Base-by-base conservation (phyloP, 2,113 vertebrate genomes). In the Istiophorus platypterus region DNA sequence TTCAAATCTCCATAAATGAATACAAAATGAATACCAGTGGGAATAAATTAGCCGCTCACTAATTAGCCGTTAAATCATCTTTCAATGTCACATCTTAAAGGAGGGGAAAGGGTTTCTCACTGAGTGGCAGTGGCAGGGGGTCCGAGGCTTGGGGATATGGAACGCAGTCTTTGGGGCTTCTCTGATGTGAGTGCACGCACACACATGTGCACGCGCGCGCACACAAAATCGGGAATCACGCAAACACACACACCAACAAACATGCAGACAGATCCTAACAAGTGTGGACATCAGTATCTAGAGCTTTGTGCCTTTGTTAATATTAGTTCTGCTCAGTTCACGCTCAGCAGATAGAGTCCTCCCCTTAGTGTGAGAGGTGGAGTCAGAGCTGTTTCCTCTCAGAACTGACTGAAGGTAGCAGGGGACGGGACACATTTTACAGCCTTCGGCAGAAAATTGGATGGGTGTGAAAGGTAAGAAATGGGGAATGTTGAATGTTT, bases 1-100 rank as follows among this genome's bases (percentile, higher is more conserved):
- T 91, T 92, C 86, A 90, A 89, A 94, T 92, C 81, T 90, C 82
- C 89, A 94, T 92, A 92, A 92, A 93, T 93, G 74, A 92, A 92
- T 88, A 87, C 59, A 85, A 87, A 93, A 92, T 92, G 86, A 93
- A 92, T 81, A 87, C 85, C 73, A 72, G 84, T 79, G 87, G 84
- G 91, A 92, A 95, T 93, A 92, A 93, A 94, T 95, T 94, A 94
- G 86, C 92, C 39, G 37, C 81, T 84, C 70, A 49, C 80, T 94
- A 93, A 95, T 94, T 93, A 91, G 82, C 79, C 34, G 72, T 87
- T 87, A 88, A 93, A 77, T 88, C 86, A 90, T 89, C 82, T 88
- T 87, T 81, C 82, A 91, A 90, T 91, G 91, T 83, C 79, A 86
- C 66, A 72, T 86, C 81, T 91, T 84, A 83, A 79, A 86, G 57